Percentiles rank a stretch among this genome's conserved stretches.
These are phyloP conservation scores for Unio delphinus DNA, from an alignment of 2,888 invertebrate species.

Conservation along the genomic window DNA sequence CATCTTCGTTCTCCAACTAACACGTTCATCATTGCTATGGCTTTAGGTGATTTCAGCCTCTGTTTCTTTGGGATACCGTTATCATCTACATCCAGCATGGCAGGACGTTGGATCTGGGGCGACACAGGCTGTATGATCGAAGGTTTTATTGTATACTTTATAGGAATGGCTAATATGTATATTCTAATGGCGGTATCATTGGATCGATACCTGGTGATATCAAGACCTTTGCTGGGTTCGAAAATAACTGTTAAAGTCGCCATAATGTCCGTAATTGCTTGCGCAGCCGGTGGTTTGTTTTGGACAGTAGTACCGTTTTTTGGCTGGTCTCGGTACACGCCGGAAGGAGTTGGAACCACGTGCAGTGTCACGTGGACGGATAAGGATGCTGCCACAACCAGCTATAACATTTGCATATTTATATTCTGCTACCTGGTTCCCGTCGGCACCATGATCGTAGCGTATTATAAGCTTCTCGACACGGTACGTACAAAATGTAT, in stretches of 20 bases:
- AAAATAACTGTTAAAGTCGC: constrained; percentile 27
- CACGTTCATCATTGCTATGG: constrained; percentile 40
- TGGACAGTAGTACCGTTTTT: constrained; percentile 38
- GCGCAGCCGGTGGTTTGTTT: constrained; percentile 23
- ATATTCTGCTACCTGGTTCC: constrained; percentile 36
- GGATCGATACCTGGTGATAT: constrained; percentile 32
- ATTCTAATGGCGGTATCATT: constrained; percentile 30
- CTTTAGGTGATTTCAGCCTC: constrained; percentile 37
- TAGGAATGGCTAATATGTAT: constrained; percentile 28
- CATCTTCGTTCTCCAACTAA: constrained; percentile 40
- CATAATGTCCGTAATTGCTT: constrained; percentile 15
- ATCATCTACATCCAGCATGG: constrained; percentile 10
- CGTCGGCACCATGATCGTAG: constrained; percentile 22
- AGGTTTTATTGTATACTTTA: constrained; percentile 31
- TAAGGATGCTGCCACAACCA: constrained; percentile 13
- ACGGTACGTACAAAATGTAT: constrained; percentile 18
- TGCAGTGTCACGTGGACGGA: constrained; percentile 44
- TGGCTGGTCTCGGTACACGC: constrained; percentile 39
- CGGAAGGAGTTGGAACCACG: constrained; percentile 34
- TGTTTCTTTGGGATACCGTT: constrained; percentile 2
- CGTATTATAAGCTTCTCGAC: constrained; percentile 24
- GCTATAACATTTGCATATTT: constrained; percentile 38
- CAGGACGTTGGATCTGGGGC: constrained; percentile 25
- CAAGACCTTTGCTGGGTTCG: constrained; percentile 20
- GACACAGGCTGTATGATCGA: constrained; percentile 21